These are phyloP conservation scores for Papilio demoleus DNA, from an alignment of 2,888 invertebrate genomes.

Conservation along the genomic window DNA sequence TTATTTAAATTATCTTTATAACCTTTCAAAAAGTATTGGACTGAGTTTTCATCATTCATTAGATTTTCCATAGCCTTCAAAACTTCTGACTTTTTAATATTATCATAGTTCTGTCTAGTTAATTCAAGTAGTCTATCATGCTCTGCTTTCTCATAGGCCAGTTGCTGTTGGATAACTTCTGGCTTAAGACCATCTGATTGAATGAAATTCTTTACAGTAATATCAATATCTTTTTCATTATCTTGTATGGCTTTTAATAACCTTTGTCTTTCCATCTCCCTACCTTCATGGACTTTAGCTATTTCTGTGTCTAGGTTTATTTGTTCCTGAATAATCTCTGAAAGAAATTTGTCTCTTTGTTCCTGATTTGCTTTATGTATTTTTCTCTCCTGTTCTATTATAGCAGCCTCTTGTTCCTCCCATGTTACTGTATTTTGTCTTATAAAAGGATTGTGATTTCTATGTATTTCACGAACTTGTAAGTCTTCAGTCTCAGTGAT, in stretches of 20 bases:
- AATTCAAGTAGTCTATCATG: constrained; percentile 86
- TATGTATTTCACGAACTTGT: constrained; percentile 60
- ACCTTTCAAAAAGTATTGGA: constrained; percentile 83
- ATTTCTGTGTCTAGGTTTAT: constrained; percentile 86
- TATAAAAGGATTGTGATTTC: constrained; percentile 65
- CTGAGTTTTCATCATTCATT: constrained; percentile 86
- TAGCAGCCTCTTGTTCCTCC: constrained; percentile 86
- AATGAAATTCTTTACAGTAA: constrained; percentile 86
- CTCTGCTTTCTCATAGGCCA: constrained; percentile 87
- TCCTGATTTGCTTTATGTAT: constrained; percentile 85
- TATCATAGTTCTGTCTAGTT: constrained; percentile 81
- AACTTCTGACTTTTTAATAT: constrained; percentile 86
- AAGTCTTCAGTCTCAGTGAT: constrained; percentile 59
- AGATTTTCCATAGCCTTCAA: constrained; percentile 88
- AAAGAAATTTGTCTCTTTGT: constrained; percentile 84
- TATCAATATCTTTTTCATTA: constrained; percentile 86
- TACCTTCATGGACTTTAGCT: constrained; percentile 86
- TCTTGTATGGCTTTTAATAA: constrained; percentile 85
- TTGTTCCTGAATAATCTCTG: constrained; percentile 84
- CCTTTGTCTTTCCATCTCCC: constrained; percentile 84
- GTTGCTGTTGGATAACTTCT: constrained; percentile 85
- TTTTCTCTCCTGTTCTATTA: constrained; percentile 86
- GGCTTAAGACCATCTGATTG: constrained; percentile 81
- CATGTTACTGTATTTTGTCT: constrained; percentile 65
- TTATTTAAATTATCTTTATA: constrained; percentile 86